phyloP scores from a whole-genome alignment of 2,797 vertebrate species.

The Dendrocincla fuliginosa region DNA sequence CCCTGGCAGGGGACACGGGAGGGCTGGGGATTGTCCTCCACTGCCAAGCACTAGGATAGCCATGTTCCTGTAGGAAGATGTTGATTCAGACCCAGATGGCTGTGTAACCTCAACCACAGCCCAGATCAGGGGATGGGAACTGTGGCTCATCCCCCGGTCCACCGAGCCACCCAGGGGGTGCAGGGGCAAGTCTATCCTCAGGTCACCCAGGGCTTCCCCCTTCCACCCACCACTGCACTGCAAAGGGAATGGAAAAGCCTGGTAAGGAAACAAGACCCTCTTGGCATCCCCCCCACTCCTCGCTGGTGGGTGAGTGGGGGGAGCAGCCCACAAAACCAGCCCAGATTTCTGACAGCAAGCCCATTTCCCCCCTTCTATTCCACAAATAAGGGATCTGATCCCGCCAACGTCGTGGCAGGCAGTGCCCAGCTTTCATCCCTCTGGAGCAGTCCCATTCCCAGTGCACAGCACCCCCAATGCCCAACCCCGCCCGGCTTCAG shows the following conservation, averaged over 20 bases:
- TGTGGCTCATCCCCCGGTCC: neutral
- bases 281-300: neutral
- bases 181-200: accelerated
- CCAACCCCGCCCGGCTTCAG: accelerated
- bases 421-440: accelerated
- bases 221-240: accelerated
- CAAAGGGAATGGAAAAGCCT: accelerated
- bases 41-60: neutral
- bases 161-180: accelerated
- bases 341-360: neutral
- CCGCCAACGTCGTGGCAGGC: neutral
- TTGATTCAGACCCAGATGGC: accelerated
- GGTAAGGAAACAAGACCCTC: neutral
- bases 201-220: neutral
- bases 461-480: accelerated
- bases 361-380: accelerated
- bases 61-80: accelerated
- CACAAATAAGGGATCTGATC: neutral
- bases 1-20: neutral
- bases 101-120: accelerated
- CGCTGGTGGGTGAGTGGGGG: accelerated
- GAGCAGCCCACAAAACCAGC: neutral
- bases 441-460: neutral
- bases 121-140: accelerated
- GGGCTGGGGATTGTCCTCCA: neutral